Conservation (phyloP, 2,888 invertebrate genomes). For the Drymonia ruficornis region DNA sequence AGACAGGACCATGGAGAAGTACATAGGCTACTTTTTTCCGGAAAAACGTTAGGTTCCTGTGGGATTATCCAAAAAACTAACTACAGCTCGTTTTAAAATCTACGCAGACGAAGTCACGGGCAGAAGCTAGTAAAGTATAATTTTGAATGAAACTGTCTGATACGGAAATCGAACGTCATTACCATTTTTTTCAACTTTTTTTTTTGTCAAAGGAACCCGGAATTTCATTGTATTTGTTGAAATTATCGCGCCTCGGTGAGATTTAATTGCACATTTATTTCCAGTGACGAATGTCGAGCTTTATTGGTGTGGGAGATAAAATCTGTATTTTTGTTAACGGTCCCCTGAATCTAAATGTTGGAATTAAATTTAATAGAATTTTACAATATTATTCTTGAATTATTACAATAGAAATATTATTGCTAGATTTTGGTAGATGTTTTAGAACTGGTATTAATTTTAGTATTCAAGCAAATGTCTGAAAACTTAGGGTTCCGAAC, state of each 20-base stretch:
- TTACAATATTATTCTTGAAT: not conserved
- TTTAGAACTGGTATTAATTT: no score
- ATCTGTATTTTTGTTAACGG: not conserved
- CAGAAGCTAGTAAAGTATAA: no score
- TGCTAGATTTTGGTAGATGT: no score
- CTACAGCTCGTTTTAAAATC: no score
- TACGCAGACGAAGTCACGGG: no score
- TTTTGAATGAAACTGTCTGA: not conserved
- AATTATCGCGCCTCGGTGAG: not conserved
- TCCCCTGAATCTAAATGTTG: not conserved
- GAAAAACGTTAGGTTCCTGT: no score
- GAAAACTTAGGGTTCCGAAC: no score
- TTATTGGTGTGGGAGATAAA: not conserved
- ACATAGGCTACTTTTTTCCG: no score
- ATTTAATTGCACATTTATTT: not conserved
- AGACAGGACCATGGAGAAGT: no score
- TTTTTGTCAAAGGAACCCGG: not conserved
- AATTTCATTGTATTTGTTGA: not conserved
- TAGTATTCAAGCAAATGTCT: no score
- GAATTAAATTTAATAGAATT: not conserved
- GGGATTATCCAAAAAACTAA: no score
- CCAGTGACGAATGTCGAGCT: not conserved
- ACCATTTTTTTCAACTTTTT: not conserved
- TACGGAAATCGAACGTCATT: not conserved
- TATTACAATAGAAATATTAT: no score